phyloP scores from a whole-genome alignment of 2,888 invertebrate genomes.

The Metopia argyrocephala region DNA sequence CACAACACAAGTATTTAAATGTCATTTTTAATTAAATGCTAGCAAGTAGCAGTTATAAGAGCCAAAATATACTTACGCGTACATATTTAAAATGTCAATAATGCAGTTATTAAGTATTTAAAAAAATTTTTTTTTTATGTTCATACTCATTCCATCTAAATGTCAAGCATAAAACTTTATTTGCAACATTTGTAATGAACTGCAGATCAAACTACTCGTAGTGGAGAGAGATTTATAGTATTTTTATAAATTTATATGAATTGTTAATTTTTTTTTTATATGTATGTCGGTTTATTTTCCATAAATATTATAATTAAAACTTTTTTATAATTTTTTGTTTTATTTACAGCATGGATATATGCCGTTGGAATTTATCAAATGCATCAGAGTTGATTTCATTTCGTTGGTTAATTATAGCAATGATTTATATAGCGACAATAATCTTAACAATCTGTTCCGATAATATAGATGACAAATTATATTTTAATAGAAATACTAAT shows the following conservation, averaged over 20 bases:
- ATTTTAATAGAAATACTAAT: slow-evolving; percentile 75
- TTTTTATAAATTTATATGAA: no score
- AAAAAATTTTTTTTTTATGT: background rate
- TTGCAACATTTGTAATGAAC: no score
- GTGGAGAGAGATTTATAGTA: no score
- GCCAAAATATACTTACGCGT: background rate
- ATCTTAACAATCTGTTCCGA: slow-evolving; percentile 78
- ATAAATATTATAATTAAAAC: background rate
- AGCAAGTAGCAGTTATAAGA: background rate
- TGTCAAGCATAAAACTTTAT: background rate
- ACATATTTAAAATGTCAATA: background rate
- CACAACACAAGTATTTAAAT: background rate
- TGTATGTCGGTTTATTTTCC: no score
- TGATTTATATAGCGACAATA: slow-evolving; percentile 79
- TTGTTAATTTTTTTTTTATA: no score
- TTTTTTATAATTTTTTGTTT: background rate
- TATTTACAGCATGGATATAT: slow-evolving; percentile 77
- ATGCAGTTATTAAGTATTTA: background rate
- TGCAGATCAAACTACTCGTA: no score
- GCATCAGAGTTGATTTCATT: slow-evolving; percentile 77
- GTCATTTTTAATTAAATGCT: slow-evolving; percentile 4
- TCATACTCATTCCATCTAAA: background rate
- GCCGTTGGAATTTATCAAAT: slow-evolving; percentile 77
- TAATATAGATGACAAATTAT: slow-evolving; percentile 77
- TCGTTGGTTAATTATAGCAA: slow-evolving; percentile 78